These are phyloP conservation scores for Mesitornis unicolor DNA, from an alignment of 2,113 vertebrate genomes.

Conservation along the genomic window DNA sequence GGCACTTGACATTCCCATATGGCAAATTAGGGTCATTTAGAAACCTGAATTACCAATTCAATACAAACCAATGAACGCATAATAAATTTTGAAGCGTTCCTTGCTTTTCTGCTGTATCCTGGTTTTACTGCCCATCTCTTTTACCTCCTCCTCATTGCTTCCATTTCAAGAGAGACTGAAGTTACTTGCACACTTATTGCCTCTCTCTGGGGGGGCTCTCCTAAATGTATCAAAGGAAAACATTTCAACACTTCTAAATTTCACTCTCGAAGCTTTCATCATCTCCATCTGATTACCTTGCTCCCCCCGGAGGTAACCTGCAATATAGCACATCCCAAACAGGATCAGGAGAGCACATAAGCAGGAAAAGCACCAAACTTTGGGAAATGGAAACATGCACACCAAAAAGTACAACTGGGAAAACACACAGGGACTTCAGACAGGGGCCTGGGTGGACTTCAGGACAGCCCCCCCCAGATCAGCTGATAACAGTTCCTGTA, in stretches of 20 bases:
- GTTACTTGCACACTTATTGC: neutral
- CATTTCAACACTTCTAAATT: neutral
- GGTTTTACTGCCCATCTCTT: neutral
- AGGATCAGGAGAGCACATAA: neutral
- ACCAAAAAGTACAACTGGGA: neutral
- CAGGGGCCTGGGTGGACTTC: rapidly evolving
- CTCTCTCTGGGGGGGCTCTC: neutral
- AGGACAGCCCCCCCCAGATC: neutral
- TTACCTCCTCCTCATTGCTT: neutral
- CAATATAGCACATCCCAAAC: neutral
- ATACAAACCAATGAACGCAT: neutral
- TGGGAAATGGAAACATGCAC: neutral
- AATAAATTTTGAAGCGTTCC: neutral
- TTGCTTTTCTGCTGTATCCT: neutral
- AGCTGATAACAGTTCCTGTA: neutral
- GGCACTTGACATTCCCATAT: neutral
- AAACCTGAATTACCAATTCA: neutral
- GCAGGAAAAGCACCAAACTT: neutral
- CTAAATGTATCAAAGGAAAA: neutral
- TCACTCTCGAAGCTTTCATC: neutral
- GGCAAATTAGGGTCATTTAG: neutral
- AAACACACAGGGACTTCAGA: neutral
- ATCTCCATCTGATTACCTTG: neutral
- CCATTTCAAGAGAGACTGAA: neutral
- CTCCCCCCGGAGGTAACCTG: neutral